Conservation (phyloP, 2,797 vertebrate species). For the Myiothlypis chrysogaster region DNA sequence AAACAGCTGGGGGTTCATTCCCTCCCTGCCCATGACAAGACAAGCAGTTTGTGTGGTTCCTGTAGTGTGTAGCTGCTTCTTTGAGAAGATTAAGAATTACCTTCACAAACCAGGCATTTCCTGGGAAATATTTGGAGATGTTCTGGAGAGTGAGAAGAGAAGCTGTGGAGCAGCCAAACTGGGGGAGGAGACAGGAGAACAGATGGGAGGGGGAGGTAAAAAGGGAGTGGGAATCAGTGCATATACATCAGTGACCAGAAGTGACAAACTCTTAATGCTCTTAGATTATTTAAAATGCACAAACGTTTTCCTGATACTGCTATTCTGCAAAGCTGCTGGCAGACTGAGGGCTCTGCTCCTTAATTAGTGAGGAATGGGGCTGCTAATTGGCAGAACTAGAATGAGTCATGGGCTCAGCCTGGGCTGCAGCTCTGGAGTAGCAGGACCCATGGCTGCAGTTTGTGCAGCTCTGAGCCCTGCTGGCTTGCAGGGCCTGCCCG, state of each 20-base stretch:
- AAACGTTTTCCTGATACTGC: neutral
- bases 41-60: neutral
- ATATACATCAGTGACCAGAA: slow-evolving; percentile 40
- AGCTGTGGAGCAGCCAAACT: neutral
- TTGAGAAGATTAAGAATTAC: neutral
- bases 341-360: neutral
- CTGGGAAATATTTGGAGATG: neutral
- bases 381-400: slow-evolving; percentile 13
- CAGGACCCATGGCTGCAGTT: neutral
- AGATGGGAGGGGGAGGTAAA: slow-evolving; percentile 31
- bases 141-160: neutral
- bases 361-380: slow-evolving; percentile 26
- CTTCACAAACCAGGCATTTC: neutral
- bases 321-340: slow-evolving; percentile 14
- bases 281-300: neutral
- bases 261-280: neutral
- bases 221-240: slow-evolving; percentile 20
- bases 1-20: neutral
- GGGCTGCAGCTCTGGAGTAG: neutral
- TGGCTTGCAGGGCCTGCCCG: neutral
- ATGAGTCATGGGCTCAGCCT: slow-evolving; percentile 11
- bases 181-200: slow-evolving; percentile 37
- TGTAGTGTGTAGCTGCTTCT: neutral
- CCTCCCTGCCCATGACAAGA: neutral
- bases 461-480: neutral